Percentiles rank a stretch among this genome's conserved stretches.
These are phyloP conservation scores for Leptinotarsa haldemani DNA, from an alignment of 2,888 invertebrate genomes.

Conservation along the genomic window DNA sequence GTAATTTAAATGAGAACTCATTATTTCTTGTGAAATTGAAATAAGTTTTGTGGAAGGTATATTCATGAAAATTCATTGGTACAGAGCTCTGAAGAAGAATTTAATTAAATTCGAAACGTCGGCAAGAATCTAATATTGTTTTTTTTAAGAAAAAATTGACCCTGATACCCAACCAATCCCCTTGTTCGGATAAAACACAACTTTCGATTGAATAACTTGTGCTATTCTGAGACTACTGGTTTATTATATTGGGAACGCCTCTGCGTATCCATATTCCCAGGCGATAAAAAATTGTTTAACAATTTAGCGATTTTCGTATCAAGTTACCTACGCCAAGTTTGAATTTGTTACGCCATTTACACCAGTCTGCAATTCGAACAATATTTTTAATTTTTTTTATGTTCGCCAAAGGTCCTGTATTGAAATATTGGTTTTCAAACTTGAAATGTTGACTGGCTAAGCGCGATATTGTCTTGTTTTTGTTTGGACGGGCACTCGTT, in stretches of 20 bases:
- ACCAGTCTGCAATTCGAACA: constrained; percentile 15
- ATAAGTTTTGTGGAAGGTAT: too few species aligned
- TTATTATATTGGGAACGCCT: constrained; percentile 10
- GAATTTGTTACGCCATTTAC: constrained; percentile 17
- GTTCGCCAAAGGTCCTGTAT: constrained; percentile 4
- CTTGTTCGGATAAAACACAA: too few species aligned
- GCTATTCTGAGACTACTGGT: background rate
- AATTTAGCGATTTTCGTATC: constrained; percentile 16
- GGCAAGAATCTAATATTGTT: too few species aligned
- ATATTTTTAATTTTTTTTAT: background rate
- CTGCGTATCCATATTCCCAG: constrained; percentile 5
- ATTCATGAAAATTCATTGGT: too few species aligned
- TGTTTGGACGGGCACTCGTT: constrained; percentile 11
- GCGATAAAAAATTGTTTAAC: constrained; percentile 18
- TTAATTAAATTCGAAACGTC: too few species aligned
- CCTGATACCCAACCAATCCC: too few species aligned
- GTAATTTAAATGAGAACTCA: too few species aligned
- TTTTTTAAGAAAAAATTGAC: too few species aligned
- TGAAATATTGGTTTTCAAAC: constrained; percentile 18
- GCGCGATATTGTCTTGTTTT: constrained; percentile 12
- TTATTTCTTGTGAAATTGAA: too few species aligned
- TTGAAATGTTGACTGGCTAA: constrained; percentile 8
- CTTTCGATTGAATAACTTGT: too few species aligned
- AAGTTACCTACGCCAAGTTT: constrained; percentile 15
- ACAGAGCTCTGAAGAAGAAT: too few species aligned